These are phyloP conservation scores for Bradypus variegatus DNA, from an alignment of 2,797 vertebrate genomes.

Conservation along the genomic window DNA sequence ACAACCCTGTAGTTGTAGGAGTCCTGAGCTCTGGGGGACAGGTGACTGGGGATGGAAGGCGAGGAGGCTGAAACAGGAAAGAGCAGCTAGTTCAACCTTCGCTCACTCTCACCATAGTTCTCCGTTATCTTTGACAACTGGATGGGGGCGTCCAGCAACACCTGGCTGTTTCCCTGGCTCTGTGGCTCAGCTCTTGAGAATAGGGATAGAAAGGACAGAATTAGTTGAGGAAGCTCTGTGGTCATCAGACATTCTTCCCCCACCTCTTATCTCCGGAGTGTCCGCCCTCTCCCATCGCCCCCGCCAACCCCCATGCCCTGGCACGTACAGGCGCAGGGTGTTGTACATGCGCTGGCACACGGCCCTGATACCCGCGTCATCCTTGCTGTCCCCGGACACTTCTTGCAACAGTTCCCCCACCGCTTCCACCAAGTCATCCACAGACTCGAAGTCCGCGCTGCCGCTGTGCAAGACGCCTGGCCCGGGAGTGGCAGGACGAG, in stretches of 20 bases:
- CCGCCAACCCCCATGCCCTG: neutral
- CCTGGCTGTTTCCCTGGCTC: constrained; percentile 73
- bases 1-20: neutral
- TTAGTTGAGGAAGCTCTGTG: neutral
- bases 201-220: neutral
- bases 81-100: neutral
- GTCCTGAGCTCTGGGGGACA: neutral
- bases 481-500: neutral
- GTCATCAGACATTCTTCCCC: neutral
- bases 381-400: constrained; percentile 86
- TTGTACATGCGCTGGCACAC: constrained; percentile 95
- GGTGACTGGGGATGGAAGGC: neutral
- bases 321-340: constrained; percentile 85
- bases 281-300: neutral
- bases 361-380: constrained; percentile 86
- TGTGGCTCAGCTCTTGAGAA: constrained; percentile 66
- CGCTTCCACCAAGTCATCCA: constrained; percentile 92
- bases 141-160: constrained; percentile 89
- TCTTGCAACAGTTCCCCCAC: constrained; percentile 90
- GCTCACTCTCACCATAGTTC: constrained; percentile 77
- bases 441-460: constrained; percentile 90
- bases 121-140: constrained; percentile 86
- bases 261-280: neutral
- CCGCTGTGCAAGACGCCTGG: constrained; percentile 81
- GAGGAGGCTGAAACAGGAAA: neutral